Base-by-base conservation (phyloP, 2,888 invertebrate genomes). In the Pollenia angustigena region DNA sequence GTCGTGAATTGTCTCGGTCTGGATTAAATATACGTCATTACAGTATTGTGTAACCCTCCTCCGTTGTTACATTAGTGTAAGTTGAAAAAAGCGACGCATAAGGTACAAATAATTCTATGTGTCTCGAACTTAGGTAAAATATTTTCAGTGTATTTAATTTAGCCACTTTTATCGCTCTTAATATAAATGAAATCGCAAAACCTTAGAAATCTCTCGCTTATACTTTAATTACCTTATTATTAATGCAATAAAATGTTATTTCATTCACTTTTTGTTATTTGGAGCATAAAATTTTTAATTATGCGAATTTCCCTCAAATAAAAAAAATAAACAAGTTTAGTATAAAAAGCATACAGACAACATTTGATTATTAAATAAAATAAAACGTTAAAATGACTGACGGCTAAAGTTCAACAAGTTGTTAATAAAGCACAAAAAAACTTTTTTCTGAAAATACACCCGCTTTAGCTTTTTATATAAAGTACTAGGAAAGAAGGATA, bases 241-340 rank as follows among this genome's bases (percentile, higher is more conserved):
- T n/a, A n/a, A n/a, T 52, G 23, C 2, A 72, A 32, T 12, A 23
- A 12, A 44, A 32, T 40, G 14, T 9, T 48, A 32, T n/a, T 23
- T 4, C 74, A 60, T 56, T 32, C 12, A 42, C 12, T 4, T 52
- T 32, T 6, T 32, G 40, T 2, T 71, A 54, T 71, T 16, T 80
- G 60, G 79, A 60, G 79, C 79, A 40, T 42, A 71, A 12, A 80
- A 80, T 80, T 52, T 69, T 52, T 80, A 80, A 80, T 80, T 71
- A 52, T n/a, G 50, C 7, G n/a, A 44, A 52, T 52, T 60, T 56
- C 2, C 16, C 10, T 32, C 62, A 74, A 50, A 11, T 8, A 12
- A 16, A 9, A 42, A 23, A 62, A 10, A 3, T 48, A 32, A 4
- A 42, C n/a, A 52, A 44, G 18, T 16, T 8, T 2, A 14, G n/a